A percentile compares a stretch with the other conserved stretches of the same genome.
Evolutionary conservation across 2,797 vertebrate genomes (phyloP).

Genomic region (Parotocinclus haroldoi): DNA sequence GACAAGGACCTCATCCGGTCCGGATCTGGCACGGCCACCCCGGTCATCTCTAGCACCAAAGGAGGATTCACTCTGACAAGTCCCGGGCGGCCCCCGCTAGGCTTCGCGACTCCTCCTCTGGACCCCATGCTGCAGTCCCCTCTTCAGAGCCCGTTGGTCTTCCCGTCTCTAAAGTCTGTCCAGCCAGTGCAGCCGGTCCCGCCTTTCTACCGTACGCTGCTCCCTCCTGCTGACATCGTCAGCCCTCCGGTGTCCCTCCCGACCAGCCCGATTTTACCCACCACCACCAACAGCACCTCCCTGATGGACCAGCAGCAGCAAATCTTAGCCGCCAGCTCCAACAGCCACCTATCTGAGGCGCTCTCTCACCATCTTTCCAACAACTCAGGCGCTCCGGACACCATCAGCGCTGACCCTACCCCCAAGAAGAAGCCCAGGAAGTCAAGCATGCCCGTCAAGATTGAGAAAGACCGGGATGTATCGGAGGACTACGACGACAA

Average conservation of each 20-base stretch:
- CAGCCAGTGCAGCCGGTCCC: conserved; percentile 90
- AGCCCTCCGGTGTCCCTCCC: conserved; percentile 93
- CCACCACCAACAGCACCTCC: conserved; percentile 70
- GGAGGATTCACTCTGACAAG: conserved; percentile 88
- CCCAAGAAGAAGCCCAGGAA: conserved; percentile 98
- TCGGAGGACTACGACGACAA: conserved; percentile 93
- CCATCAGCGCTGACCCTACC: conserved; percentile 77
- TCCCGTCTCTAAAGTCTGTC: conserved; percentile 94
- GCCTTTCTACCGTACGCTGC: conserved; percentile 95
- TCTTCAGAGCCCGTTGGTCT: conserved; percentile 90
- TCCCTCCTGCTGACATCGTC: conserved; percentile 89
- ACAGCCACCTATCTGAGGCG: conserved; percentile 63
- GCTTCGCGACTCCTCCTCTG: conserved; percentile 92
- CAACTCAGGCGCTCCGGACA: conserved; percentile 67
- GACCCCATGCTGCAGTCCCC: conserved; percentile 91
- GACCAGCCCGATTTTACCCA: conserved; percentile 91
- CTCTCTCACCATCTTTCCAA: conserved; percentile 70
- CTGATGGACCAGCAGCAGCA: conserved; percentile 71
- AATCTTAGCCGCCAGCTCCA: conserved; percentile 69
- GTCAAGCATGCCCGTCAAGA: conserved; percentile 99
- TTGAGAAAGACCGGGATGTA: conserved; percentile 97
- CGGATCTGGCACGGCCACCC: conserved; percentile 84
- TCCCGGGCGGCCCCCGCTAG: conserved; percentile 90
- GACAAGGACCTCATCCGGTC: conserved; percentile 97
- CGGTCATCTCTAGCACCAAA: conserved; percentile 95